Evolutionary conservation across 1,140 invertebrate genomes (phyloP).

Genomic region (Brachionus manjavacas): DNA sequence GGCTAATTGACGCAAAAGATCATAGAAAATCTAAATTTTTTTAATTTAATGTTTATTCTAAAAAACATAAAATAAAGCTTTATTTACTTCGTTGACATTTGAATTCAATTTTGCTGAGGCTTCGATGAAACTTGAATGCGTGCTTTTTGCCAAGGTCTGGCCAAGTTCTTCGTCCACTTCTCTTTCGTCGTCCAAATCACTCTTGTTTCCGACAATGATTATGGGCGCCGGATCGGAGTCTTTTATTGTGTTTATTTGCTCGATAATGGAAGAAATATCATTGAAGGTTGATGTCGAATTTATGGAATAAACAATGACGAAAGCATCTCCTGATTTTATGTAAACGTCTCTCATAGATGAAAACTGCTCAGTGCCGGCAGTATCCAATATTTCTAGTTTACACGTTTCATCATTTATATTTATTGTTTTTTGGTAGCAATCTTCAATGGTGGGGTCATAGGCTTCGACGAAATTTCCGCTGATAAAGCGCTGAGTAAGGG

Average conservation of each 20-base stretch:
- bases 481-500: conserved; percentile 87
- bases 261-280: conserved; percentile 92
- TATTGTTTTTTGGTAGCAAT: conserved; percentile 92
- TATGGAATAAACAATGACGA: conserved; percentile 97
- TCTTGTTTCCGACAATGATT: conserved; percentile 95
- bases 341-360: conserved; percentile 99
- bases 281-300: conserved; percentile 99
- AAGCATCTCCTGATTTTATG: conserved; percentile 99
- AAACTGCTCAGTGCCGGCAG: conserved; percentile 98
- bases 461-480: conserved; percentile 98
- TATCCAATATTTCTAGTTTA: conserved; percentile 97
- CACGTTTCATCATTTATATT: conserved; percentile 97
- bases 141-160: conserved; percentile 90
- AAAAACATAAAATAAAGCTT: neutral
- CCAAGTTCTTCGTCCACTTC: conserved; percentile 94
- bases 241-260: conserved; percentile 98
- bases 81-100: conserved; percentile 87
- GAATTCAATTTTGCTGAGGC: conserved; percentile 99
- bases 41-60: too few species aligned
- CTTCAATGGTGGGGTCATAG: conserved; percentile 96
- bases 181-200: conserved; percentile 97
- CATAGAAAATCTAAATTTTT: conserved; percentile 15
- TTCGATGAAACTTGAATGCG: conserved; percentile 96
- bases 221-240: conserved; percentile 94
- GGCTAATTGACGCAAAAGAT: neutral